These are phyloP conservation scores for Ommatoiulus sabulosus DNA, from an alignment of 2,888 invertebrate species.

Conservation along the genomic window DNA sequence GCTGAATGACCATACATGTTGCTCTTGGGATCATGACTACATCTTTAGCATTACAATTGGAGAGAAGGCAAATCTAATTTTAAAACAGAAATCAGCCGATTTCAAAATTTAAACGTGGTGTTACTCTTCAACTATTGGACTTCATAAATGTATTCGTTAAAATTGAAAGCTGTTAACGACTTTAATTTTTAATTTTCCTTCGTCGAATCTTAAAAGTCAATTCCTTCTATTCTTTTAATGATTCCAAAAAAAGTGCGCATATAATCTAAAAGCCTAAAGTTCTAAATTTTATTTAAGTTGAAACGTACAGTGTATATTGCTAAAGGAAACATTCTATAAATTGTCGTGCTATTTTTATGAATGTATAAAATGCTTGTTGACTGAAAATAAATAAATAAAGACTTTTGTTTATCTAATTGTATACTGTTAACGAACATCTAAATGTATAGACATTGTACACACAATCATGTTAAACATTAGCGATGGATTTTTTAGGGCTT, in stretches of 20 bases:
- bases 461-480: too few relatives aligned
- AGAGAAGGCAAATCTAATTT: background rate
- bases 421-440: background rate
- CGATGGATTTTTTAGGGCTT: too few relatives aligned
- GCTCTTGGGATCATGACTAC: background rate
- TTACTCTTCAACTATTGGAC: background rate
- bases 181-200: background rate
- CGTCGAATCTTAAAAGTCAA: background rate
- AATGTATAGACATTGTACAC: background rate
- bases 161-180: background rate
- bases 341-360: slow-evolving; percentile 9
- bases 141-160: background rate
- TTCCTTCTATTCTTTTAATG: background rate
- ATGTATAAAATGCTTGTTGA: slow-evolving; percentile 7
- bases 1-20: background rate
- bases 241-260: background rate
- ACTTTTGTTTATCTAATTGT: slow-evolving; percentile 3
- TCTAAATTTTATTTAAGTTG: background rate
- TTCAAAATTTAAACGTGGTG: background rate
- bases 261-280: background rate
- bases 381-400: background rate
- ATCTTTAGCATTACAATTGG: background rate
- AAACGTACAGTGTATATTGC: background rate
- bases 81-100: background rate
- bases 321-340: background rate